phyloP scores from a whole-genome alignment of 2,113 vertebrate genomes.

The Spermophilus dauricus region DNA sequence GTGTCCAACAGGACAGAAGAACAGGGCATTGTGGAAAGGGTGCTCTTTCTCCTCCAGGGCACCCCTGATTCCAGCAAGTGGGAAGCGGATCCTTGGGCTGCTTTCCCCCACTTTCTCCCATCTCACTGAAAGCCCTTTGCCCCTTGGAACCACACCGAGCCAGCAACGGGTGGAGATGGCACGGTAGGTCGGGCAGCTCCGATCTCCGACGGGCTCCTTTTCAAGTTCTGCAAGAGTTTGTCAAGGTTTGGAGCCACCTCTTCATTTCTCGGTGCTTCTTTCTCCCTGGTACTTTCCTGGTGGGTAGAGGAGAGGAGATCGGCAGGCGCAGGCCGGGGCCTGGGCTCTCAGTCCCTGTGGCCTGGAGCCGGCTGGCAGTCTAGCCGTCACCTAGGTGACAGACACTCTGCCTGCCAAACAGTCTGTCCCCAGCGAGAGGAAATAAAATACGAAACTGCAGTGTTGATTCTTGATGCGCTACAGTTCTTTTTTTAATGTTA shows the following conservation, averaged over 20 bases:
- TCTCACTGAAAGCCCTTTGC: neutral
- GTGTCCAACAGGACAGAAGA: neutral
- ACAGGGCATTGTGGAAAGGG: neutral
- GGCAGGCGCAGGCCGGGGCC: neutral
- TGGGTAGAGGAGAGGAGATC: neutral
- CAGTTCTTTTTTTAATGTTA: slow-evolving; percentile 18
- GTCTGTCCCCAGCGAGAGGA: slow-evolving; percentile 68
- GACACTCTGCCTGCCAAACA: neutral
- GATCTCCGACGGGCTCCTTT: neutral
- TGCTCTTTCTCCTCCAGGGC: neutral
- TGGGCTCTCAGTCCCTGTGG: neutral
- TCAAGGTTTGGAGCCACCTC: neutral
- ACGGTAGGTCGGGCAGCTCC: neutral
- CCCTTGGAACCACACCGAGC: neutral
- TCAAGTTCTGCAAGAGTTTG: neutral
- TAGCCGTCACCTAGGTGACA: slow-evolving; percentile 68
- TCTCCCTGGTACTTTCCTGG: neutral
- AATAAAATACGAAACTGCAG: slow-evolving; percentile 62
- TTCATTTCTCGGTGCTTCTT: neutral
- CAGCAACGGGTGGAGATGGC: neutral
- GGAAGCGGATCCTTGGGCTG: neutral
- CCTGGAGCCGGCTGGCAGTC: neutral
- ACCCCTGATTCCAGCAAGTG: neutral
- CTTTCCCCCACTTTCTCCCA: neutral
- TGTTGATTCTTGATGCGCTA: slow-evolving; percentile 55